Percentiles rank a stretch among this genome's conserved stretches.
These are phyloP conservation scores for Colossoma macropomum DNA, from an alignment of 2,113 vertebrate species.

Conservation along the genomic window DNA sequence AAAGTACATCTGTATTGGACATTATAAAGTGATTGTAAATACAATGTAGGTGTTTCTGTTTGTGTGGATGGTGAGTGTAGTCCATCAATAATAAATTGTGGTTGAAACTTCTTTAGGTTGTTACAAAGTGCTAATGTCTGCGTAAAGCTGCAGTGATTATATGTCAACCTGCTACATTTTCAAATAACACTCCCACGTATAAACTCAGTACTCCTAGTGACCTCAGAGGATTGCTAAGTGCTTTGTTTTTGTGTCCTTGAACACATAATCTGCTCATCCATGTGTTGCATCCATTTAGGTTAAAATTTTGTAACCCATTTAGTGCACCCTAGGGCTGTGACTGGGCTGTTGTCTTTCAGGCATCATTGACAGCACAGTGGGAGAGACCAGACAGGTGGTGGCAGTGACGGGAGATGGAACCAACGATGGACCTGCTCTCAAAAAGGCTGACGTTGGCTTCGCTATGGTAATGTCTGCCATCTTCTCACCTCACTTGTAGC, in stretches of 20 bases:
- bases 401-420: slow-evolving; percentile 97
- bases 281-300: background rate
- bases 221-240: background rate
- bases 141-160: background rate
- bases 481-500: background rate
- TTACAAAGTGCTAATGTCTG: background rate
- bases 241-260: slow-evolving; percentile 6
- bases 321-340: slow-evolving; percentile 8
- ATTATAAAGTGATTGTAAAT: background rate
- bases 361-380: slow-evolving; percentile 95
- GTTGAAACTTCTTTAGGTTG: background rate
- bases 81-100: background rate
- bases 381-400: slow-evolving; percentile 93
- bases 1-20: too few relatives aligned
- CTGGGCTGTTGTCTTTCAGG: slow-evolving; percentile 75
- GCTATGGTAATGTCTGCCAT: slow-evolving; percentile 85
- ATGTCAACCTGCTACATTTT: background rate
- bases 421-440: slow-evolving; percentile 95
- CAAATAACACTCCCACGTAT: background rate
- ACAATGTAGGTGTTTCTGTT: background rate
- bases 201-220: background rate
- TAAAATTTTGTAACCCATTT: background rate
- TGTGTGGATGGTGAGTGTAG: background rate
- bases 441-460: slow-evolving; percentile 98
- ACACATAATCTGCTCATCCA: background rate